These are phyloP conservation scores for Monopterus albus DNA, from an alignment of 2,113 vertebrate species.

Conservation along the genomic window DNA sequence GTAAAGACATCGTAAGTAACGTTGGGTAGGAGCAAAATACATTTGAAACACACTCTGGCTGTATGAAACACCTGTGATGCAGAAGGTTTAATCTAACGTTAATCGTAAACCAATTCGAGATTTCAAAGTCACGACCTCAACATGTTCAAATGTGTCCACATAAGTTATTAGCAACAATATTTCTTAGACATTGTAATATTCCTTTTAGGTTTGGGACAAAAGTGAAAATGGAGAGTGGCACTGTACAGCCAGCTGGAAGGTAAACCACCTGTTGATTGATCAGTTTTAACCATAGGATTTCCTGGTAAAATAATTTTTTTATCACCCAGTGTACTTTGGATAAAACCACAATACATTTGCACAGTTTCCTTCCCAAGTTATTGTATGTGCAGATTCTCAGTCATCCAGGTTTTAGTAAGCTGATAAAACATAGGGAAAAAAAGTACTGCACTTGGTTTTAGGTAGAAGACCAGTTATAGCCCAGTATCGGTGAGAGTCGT, in stretches of 20 bases:
- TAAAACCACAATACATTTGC: background rate
- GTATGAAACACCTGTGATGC: background rate
- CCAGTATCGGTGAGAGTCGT: too few relatives aligned
- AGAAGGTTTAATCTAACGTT: background rate
- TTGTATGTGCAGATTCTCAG: too few relatives aligned
- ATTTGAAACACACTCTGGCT: too few relatives aligned
- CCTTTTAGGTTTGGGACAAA: constrained; percentile 95
- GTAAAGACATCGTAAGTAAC: background rate
- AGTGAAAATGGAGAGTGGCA: constrained; percentile 96
- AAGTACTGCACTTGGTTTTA: too few relatives aligned
- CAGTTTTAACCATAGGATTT: background rate
- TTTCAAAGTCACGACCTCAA: background rate
- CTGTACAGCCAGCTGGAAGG: constrained; percentile 99
- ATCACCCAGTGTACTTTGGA: background rate
- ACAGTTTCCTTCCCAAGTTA: background rate
- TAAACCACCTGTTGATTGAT: constrained; percentile 59
- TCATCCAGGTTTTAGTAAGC: too few relatives aligned
- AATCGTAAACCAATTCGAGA: background rate
- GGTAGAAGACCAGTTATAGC: too few relatives aligned
- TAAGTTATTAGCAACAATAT: background rate
- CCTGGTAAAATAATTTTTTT: background rate
- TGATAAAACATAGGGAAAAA: too few relatives aligned
- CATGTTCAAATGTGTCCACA: background rate
- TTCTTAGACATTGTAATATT: background rate
- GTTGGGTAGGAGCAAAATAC: too few relatives aligned